Conservation (phyloP, 1,140 invertebrate genomes). For the Polyergus mexicanus region DNA sequence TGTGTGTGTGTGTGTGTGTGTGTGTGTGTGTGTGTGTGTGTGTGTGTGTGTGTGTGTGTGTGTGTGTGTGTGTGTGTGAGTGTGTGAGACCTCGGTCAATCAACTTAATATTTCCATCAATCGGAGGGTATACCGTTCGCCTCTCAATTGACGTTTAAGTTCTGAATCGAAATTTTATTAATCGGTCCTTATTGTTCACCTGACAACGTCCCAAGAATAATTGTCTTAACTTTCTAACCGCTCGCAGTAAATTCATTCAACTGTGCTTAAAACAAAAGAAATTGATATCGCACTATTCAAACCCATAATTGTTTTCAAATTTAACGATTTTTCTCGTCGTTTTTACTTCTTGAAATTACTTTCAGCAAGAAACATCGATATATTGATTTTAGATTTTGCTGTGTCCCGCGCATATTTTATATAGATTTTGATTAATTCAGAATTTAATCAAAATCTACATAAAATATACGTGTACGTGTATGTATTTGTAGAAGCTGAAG, state of each 20-base stretch:
- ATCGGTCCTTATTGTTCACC: neutral
- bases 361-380: neutral
- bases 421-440: neutral
- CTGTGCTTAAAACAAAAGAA: conserved; percentile 7
- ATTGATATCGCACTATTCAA: conserved; percentile 17
- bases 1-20: too few species aligned
- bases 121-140: neutral
- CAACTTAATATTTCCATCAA: conserved; percentile 12
- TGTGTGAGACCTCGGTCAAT: neutral
- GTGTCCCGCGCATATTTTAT: too few species aligned
- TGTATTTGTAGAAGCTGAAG: neutral
- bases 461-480: neutral
- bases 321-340: neutral
- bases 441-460: neutral
- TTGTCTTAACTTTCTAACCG: neutral
- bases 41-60: too few species aligned
- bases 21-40: too few species aligned
- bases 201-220: conserved; percentile 10
- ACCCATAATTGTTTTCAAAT: conserved; percentile 25
- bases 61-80: too few species aligned
- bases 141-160: neutral
- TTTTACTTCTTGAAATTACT: neutral
- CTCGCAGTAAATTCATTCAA: conserved; percentile 9
- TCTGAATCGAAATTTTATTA: conserved; percentile 57
- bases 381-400: neutral